phyloP scores from a whole-genome alignment of 2,113 vertebrate genomes.

The Podiceps cristatus region DNA sequence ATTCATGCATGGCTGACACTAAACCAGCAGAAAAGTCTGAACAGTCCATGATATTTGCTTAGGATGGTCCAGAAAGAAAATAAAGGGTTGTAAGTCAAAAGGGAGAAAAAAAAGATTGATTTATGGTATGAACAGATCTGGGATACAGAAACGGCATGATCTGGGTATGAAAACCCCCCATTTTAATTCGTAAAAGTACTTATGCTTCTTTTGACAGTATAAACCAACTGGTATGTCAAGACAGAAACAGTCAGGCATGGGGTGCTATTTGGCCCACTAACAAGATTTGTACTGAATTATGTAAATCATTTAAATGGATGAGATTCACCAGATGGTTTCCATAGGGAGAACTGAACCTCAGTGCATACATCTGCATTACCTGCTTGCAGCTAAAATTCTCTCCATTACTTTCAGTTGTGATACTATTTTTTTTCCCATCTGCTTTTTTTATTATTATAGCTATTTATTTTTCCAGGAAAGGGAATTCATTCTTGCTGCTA shows the following conservation, averaged over 20 bases:
- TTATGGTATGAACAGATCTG: neutral
- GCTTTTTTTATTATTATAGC: neutral
- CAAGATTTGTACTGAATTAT: neutral
- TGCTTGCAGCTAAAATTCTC: conserved; percentile 14
- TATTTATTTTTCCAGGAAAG: conserved; percentile 12
- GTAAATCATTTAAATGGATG: conserved; percentile 33
- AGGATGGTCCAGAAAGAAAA: neutral
- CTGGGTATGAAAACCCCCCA: neutral
- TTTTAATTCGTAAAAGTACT: neutral
- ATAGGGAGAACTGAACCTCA: neutral
- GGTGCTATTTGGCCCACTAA: neutral
- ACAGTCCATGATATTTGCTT: neutral
- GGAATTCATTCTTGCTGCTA: neutral
- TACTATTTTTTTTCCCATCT: neutral
- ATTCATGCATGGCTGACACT: neutral
- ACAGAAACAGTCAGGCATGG: neutral
- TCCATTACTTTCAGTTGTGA: neutral
- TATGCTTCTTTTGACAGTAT: neutral
- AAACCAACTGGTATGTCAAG: neutral
- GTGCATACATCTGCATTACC: neutral
- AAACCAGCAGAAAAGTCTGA: neutral
- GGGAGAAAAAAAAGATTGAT: neutral
- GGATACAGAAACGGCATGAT: neutral
- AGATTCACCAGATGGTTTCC: conserved; percentile 5
- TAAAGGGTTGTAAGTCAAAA: neutral